phyloP scores from a whole-genome alignment of 2,113 vertebrate genomes.

The Lycocorax pyrrhopterus region DNA sequence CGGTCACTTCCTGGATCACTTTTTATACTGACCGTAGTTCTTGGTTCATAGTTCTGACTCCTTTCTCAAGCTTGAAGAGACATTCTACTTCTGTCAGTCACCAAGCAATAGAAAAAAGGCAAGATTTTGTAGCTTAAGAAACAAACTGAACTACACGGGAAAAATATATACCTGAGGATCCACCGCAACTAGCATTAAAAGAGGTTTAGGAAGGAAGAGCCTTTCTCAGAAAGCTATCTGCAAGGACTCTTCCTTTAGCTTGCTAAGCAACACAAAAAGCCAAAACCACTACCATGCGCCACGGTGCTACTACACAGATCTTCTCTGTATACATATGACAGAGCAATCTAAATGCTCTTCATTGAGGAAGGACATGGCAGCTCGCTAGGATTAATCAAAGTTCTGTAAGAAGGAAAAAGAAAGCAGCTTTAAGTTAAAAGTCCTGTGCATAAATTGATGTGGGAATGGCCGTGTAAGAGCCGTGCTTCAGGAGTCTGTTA shows the following conservation, averaged over 20 bases:
- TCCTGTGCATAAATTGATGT: neutral
- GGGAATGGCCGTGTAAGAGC: neutral
- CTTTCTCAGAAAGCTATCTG: neutral
- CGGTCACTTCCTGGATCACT: neutral
- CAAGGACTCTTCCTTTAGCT: neutral
- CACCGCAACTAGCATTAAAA: neutral
- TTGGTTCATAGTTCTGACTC: neutral
- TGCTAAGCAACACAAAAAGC: neutral
- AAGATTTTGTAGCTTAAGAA: neutral
- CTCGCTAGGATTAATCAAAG: rapidly evolving
- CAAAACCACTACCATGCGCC: neutral
- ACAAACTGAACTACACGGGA: neutral
- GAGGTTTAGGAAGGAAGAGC: neutral
- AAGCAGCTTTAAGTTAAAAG: neutral
- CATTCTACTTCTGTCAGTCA: neutral
- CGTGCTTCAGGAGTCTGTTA: neutral
- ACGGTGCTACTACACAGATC: neutral
- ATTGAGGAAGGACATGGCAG: neutral
- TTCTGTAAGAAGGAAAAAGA: neutral
- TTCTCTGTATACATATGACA: neutral
- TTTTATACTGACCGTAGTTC: neutral
- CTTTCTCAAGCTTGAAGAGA: neutral
- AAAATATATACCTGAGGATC: neutral
- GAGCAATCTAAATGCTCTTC: neutral
- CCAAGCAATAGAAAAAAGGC: neutral